Percentiles rank a stretch among this genome's conserved stretches.
Evolutionary conservation across 2,888 invertebrate species (phyloP).

Genomic region (Lagria hirta): DNA sequence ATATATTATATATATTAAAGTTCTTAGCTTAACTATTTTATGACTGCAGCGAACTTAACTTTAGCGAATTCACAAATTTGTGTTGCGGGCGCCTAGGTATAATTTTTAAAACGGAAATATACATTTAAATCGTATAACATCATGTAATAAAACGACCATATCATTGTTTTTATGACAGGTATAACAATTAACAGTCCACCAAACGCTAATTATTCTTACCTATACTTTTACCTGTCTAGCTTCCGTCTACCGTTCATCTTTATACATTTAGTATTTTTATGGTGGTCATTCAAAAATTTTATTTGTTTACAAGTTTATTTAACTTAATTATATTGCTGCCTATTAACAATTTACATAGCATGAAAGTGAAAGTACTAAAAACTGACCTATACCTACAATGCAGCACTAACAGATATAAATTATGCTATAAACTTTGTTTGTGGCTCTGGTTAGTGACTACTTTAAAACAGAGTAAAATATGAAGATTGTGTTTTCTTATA

Average conservation of each 20-base stretch:
- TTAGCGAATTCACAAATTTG: too few species aligned
- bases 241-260: slow-evolving; percentile 34
- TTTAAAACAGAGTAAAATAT: slow-evolving; percentile 51
- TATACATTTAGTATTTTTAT: slow-evolving; percentile 42
- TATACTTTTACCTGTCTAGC: slow-evolving; percentile 37
- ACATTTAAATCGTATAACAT: slow-evolving; percentile 37
- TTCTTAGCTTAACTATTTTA: too few species aligned
- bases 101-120: slow-evolving; percentile 37
- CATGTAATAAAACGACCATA: slow-evolving; percentile 47
- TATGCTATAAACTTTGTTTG: slow-evolving; percentile 53
- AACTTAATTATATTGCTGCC: slow-evolving; percentile 51
- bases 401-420: slow-evolving; percentile 41
- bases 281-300: slow-evolving; percentile 48
- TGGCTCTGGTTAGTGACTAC: slow-evolving; percentile 50
- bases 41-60: too few species aligned
- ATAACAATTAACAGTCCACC: slow-evolving; percentile 48
- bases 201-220: slow-evolving; percentile 47
- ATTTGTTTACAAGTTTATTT: slow-evolving; percentile 53
- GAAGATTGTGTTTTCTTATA: slow-evolving; percentile 46
- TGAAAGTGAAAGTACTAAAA: slow-evolving; percentile 53
- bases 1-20: too few species aligned
- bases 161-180: slow-evolving; percentile 48
- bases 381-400: slow-evolving; percentile 48
- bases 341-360: slow-evolving; percentile 52
- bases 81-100: too few species aligned